Percentiles rank a stretch among this genome's conserved stretches.
phyloP scores from a whole-genome alignment of 2,113 vertebrate species.

The Micronycteris hirsuta region DNA sequence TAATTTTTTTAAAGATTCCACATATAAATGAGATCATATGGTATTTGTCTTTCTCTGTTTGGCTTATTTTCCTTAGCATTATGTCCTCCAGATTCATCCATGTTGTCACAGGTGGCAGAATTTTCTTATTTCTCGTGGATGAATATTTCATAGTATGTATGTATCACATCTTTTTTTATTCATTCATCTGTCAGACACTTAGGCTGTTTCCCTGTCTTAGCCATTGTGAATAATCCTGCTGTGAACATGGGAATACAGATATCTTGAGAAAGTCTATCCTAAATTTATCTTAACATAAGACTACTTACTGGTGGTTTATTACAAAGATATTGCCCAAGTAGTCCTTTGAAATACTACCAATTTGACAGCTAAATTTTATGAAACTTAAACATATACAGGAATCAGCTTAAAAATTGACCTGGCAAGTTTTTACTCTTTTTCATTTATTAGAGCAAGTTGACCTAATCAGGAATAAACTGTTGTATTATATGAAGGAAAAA shows the following conservation, averaged over 20 bases:
- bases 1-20: background rate
- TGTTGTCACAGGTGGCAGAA: background rate
- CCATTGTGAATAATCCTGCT: background rate
- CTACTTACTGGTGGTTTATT: background rate
- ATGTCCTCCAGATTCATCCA: background rate
- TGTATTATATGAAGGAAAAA: background rate
- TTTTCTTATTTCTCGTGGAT: background rate
- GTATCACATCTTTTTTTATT: background rate
- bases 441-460: background rate
- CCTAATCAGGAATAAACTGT: background rate
- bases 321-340: background rate
- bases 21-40: background rate
- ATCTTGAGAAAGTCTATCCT: slow-evolving; percentile 20
- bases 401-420: background rate
- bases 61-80: background rate
- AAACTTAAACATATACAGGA: background rate
- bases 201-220: background rate
- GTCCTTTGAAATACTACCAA: background rate
- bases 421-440: background rate
- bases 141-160: background rate
- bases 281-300: background rate
- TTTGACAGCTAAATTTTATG: slow-evolving; percentile 16
- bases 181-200: background rate
- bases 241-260: background rate
- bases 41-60: background rate